Conservation (phyloP, 2,113 vertebrate genomes). For the Gavia stellata region DNA sequence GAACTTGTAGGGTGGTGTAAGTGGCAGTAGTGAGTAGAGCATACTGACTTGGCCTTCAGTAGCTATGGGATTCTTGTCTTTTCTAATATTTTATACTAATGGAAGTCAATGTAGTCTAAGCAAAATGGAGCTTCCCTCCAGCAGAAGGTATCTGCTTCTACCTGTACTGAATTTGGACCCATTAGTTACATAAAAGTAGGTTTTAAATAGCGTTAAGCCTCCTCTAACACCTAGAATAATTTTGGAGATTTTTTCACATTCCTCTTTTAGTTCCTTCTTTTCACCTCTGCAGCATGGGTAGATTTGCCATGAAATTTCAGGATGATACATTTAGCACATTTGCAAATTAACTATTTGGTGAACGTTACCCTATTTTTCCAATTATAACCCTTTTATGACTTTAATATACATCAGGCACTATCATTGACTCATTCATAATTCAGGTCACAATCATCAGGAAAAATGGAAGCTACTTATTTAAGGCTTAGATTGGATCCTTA, state of each 20-base stretch:
- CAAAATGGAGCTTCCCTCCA: background rate
- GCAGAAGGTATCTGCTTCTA: background rate
- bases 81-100: background rate
- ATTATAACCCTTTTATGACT: background rate
- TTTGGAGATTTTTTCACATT: background rate
- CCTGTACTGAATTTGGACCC: background rate
- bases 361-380: background rate
- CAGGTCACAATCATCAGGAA: background rate
- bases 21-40: background rate
- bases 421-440: background rate
- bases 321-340: background rate
- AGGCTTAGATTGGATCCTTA: background rate
- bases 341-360: background rate
- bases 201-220: background rate
- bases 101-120: background rate
- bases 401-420: background rate
- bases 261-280: background rate
- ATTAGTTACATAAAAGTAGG: background rate
- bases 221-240: background rate
- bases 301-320: background rate
- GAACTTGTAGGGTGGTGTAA: background rate
- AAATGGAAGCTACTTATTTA: background rate
- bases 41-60: background rate
- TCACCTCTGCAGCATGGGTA: background rate
- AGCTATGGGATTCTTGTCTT: background rate